phyloP scores from a whole-genome alignment of 2,113 vertebrate genomes.

The Chelonoidis abingdonii region DNA sequence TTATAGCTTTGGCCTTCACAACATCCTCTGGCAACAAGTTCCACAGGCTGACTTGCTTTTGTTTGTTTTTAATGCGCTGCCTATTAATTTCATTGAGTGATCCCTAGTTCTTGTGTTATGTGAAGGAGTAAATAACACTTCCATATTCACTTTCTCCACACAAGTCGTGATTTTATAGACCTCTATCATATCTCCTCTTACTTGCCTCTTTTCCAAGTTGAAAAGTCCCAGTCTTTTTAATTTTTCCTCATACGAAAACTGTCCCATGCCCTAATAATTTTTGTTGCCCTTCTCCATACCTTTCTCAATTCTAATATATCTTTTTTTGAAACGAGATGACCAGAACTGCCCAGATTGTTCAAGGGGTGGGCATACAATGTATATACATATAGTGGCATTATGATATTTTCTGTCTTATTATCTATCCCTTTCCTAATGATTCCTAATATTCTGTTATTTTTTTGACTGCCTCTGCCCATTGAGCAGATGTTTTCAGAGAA shows the following conservation, averaged over 20 bases:
- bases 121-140: background rate
- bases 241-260: background rate
- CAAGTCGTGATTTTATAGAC: background rate
- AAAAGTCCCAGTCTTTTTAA: background rate
- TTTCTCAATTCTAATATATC: background rate
- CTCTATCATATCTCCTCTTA: too few relatives aligned
- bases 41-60: background rate
- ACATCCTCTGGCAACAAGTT: background rate
- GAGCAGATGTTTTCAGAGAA: too few relatives aligned
- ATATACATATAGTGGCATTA: background rate
- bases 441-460: too few relatives aligned
- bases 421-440: too few relatives aligned
- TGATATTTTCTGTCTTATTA: background rate
- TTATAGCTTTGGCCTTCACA: background rate
- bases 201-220: background rate
- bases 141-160: background rate
- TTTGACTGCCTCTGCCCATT: too few relatives aligned
- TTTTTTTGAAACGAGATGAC: background rate
- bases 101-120: background rate
- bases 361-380: background rate
- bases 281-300: background rate
- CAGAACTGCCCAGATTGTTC: background rate
- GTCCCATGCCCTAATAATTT: background rate
- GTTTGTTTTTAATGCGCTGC: background rate
- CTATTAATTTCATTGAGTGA: background rate